Evolutionary conservation across 1,140 invertebrate species (phyloP), one percentile per base, ranked within the genome.

Genomic region (Drosophila parabipectinata): DNA sequence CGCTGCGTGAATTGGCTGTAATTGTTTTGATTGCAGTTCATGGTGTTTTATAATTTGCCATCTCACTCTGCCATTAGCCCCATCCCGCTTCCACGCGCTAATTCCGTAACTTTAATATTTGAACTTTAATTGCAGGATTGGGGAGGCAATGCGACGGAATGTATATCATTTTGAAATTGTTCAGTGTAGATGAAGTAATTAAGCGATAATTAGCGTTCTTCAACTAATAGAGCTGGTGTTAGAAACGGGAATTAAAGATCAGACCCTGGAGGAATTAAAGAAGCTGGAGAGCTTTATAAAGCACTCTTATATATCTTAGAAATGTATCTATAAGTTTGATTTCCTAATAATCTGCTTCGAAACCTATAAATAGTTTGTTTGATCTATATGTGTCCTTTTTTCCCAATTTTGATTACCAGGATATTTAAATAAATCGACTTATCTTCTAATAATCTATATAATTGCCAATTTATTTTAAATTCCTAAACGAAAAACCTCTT

Each of bases 11-110:
- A 87, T 88, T 87, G 83, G 68, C 79, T 79, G 79, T 88, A 87
- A 87, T 87, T 87, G 83, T 87, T 88, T 87, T 88, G 83, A 87
- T 87, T 87, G 83, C 83, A 83, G 75, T 87, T 88, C 83, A 87
- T 88, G 75, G 75, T 66, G 72, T 81, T 54, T 56, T 67, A 67
- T 68, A 79, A 75, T 76, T 55, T 26, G 45, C 44, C 18, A 21
- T 37, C 44, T 32, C 32, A 7, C 24, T 53, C 58, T 44, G 37
- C 47, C 26, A 51, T 5, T 18, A 15, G 61, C 44, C 47, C 32
- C 8, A 57, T 48, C 48, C 39, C 32, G 57, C 21, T 62, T 67
- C 64, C 32, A 9, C 32, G 7, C 32, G 32, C 39, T 68, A 77
- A 72, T 71, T 67, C 51, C 71, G 59, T 53, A 69, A 76, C 72